Conservation (phyloP, 2,113 vertebrate genomes). For the Megaptera novaeangliae region DNA sequence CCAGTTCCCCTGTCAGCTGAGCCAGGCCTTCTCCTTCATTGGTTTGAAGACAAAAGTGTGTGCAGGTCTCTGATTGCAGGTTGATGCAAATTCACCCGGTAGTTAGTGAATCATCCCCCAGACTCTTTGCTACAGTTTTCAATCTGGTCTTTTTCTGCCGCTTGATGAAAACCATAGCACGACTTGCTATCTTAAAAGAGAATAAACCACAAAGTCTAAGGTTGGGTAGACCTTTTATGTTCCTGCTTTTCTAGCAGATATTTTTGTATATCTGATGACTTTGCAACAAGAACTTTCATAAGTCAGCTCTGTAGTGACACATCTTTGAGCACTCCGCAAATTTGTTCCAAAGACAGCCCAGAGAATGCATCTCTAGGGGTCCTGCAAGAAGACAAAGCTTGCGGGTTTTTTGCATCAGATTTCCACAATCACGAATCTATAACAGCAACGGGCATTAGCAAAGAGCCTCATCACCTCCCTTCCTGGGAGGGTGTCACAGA, state of each 20-base stretch:
- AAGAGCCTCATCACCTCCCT: neutral
- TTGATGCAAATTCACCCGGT: rapidly evolving
- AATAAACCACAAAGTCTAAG: neutral
- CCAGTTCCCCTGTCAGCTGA: neutral
- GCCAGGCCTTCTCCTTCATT: neutral
- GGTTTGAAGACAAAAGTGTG: too few relatives aligned
- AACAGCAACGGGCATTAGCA: neutral
- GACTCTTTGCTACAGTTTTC: neutral
- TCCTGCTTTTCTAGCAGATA: neutral
- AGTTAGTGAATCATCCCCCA: neutral
- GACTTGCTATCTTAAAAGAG: neutral
- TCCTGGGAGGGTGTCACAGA: too few relatives aligned
- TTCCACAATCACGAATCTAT: neutral
- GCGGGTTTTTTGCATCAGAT: rapidly evolving
- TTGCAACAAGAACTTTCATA: neutral
- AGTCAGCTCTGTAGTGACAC: neutral
- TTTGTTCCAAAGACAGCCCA: neutral
- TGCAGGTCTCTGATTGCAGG: neutral
- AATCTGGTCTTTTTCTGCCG: neutral
- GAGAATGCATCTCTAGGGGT: neutral
- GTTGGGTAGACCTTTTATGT: rapidly evolving
- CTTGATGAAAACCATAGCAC: neutral
- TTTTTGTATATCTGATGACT: neutral
- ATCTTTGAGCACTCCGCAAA: neutral
- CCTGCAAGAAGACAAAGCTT: neutral